Evolutionary conservation across 2,888 invertebrate genomes (phyloP), one percentile per base, ranked within the genome.

Genomic region (Tyria jacobaeae): DNA sequence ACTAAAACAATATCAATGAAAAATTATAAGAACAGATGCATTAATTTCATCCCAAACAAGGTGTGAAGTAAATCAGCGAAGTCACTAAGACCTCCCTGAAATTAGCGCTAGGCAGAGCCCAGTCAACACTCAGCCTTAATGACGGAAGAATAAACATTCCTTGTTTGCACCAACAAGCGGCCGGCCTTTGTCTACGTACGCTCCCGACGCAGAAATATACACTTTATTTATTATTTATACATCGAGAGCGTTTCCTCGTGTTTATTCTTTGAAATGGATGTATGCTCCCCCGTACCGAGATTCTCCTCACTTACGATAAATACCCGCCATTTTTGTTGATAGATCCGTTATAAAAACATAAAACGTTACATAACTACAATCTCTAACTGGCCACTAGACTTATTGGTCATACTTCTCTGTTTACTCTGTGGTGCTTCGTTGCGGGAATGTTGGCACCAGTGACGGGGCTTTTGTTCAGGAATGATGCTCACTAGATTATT

Each of bases 211-310:
- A 86, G 87, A 90, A 90, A 90, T 90, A 90, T 88, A 89, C 89
- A 84, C 89, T 86, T 86, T 89, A 89, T 91, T 90, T 89, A 91
- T 91, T 91, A 92, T 92, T 91, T 91, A 92, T 91, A 90, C 91
- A 89, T 90, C 88, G 89, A 89, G 89, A 90, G 87, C 86, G 83
- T 85, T 88, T 89, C 86, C 87, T 85, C 82, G 80, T 92, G 91
- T 91, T 91, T 91, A 88, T 89, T 89, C 89, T 91, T 87, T 87
- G 91, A 89, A 90, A 91, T 92, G 90, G 90, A 90, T 89, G 89
- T 90, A 86, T 76, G 85, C 84, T 80, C 85, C 84, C 80, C 82
- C 75, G 76, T 75, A 74, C 74, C 70, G 73, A 75, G 79, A 78
- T 80, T 81, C 81, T 78, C 81, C 80, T 70, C 55, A 34, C 62